Base-by-base conservation (phyloP, 2,797 vertebrate species). In the Xyrichtys novacula region DNA sequence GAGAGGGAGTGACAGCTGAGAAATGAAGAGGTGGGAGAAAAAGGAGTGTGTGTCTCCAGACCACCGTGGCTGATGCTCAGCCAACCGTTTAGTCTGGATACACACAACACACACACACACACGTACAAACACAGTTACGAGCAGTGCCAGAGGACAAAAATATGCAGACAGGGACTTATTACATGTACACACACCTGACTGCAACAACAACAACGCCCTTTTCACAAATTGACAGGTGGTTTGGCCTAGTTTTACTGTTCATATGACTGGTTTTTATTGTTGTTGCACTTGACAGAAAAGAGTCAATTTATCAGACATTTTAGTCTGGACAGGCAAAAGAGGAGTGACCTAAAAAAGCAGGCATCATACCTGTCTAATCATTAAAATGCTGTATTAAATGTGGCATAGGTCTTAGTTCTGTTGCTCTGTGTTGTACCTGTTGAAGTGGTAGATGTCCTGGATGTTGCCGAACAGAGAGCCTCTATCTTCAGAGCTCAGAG, bases 401-500 rank as follows among this genome's bases (percentile, higher is more conserved):
- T 9, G 3, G 31, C 40, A 19, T 9, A 9, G 2, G 52, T 56
- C 49, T 40, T 1, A 1, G 6, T 26, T 19, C 4, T 38, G 5
- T 25, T 5, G 32, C 12, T 34, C 23, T 16, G 34, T 46, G 22
- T 19, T 17, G 88, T 91, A 98, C 97, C 97, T 97, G 88, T 99
- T 99, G 76, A 99, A 99, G 87, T 65, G 91, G 88, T 97, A 98
- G 90, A 99, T 99, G 80, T 98, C 97, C 62, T 78, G 84, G 87
- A 99, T 99, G 91, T 99, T 99, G 85, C 97, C 98, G 76, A 99
- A 99, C 32, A 99, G 93, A 54, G 96, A 96, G 14, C 93, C 94
- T 85, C 94, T 94, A 72, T 99, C 97, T 76, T 98, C 97, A 0
- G 93, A 84, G 71, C 93, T 97, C 85, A 99, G 78, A 49, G 94